Percentiles rank a stretch among this genome's conserved stretches.
phyloP scores from a whole-genome alignment of 2,797 vertebrate species.

The Acomys russatus region DNA sequence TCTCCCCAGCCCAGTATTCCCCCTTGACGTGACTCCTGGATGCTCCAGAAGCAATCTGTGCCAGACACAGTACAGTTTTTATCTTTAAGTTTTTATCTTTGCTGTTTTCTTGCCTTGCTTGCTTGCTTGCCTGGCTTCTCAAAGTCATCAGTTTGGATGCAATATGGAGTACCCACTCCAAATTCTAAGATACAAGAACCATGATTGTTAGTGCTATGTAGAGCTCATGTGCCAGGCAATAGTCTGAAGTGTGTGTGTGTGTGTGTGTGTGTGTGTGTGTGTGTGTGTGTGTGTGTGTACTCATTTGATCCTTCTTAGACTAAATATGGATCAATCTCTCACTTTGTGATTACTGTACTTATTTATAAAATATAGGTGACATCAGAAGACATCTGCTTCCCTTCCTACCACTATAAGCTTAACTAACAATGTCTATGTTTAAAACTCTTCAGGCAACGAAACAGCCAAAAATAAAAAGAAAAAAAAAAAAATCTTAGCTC shows the following conservation, averaged over 20 bases:
- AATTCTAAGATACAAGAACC: not conserved
- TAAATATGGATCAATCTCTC: conserved; percentile 45
- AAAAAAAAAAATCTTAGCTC: not conserved
- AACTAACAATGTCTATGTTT: conserved; percentile 53
- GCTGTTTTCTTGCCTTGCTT: not conserved
- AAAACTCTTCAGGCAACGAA: conserved; percentile 28
- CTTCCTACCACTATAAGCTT: conserved; percentile 48
- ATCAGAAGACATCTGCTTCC: conserved; percentile 44
- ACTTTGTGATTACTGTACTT: conserved; percentile 45
- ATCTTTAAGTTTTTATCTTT: not conserved
- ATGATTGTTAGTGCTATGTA: not conserved
- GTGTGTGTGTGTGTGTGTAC: not conserved
- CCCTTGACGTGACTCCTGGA: not conserved
- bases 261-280: no score
- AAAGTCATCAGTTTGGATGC: conserved; percentile 1
- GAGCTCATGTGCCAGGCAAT: not conserved
- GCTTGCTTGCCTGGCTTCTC: not conserved
- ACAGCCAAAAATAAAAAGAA: not conserved
- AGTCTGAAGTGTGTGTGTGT: not conserved
- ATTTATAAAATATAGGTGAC: conserved; percentile 66
- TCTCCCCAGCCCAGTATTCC: not conserved
- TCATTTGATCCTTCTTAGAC: conserved; percentile 30
- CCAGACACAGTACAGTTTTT: conserved; percentile 8
- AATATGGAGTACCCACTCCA: conserved; percentile 27
- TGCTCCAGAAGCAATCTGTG: conserved; percentile 12